A percentile compares a stretch with the other conserved stretches of the same genome.
Evolutionary conservation across 2,888 invertebrate species (phyloP).

Genomic region (Drosophila falleni): DNA sequence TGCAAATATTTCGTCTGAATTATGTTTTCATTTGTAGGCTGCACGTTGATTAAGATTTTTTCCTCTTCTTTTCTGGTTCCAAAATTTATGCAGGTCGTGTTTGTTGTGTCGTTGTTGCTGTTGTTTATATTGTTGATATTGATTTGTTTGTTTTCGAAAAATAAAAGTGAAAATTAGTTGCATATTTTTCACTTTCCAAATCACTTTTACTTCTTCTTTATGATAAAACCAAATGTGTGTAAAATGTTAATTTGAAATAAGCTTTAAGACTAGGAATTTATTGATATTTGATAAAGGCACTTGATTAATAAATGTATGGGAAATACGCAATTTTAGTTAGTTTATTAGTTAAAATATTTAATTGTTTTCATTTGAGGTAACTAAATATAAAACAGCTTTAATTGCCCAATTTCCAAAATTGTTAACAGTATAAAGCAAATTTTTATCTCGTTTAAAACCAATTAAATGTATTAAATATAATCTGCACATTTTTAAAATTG

Average conservation of each 20-base stretch:
- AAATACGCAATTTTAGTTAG: background rate
- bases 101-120: conserved; percentile 13
- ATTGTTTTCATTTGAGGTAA: too few species aligned
- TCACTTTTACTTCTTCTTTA: conserved; percentile 18
- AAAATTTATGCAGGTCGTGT: conserved; percentile 70
- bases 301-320: background rate
- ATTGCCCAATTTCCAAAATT: background rate
- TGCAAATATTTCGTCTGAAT: conserved; percentile 73
- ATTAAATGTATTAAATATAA: background rate
- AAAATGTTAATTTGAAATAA: conserved; percentile 36
- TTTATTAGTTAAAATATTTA: background rate
- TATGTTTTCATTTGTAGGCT: conserved; percentile 78
- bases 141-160: conserved; percentile 42
- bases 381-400: background rate
- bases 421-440: background rate
- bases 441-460: background rate
- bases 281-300: background rate
- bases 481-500: background rate
- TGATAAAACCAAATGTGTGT: conserved; percentile 25
- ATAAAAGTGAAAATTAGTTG: conserved; percentile 73
- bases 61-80: background rate
- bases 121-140: conserved; percentile 26
- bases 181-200: conserved; percentile 75
- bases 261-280: background rate
- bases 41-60: conserved; percentile 72